These are phyloP conservation scores for Apodemus agrarius DNA, from an alignment of 2,797 vertebrate species.

Conservation along the genomic window DNA sequence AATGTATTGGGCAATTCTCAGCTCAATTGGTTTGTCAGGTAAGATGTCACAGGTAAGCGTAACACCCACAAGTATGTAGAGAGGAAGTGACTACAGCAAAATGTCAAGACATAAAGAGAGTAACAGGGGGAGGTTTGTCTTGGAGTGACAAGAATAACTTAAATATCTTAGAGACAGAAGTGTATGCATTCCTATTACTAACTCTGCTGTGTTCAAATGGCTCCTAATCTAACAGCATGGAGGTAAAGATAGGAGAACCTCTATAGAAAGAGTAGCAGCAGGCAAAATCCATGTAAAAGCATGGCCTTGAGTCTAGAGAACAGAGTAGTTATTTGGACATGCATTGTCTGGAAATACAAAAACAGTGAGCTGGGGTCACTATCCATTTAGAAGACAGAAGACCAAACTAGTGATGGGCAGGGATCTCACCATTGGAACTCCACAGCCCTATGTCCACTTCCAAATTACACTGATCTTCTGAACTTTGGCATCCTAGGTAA, in stretches of 20 bases:
- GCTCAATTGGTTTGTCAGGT: background rate
- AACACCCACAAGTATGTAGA: background rate
- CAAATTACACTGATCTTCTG: background rate
- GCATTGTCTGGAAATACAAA: background rate
- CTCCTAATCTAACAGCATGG: background rate
- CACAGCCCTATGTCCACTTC: too few species aligned
- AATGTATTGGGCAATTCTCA: background rate
- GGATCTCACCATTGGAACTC: fast-evolving
- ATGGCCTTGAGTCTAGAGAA: background rate
- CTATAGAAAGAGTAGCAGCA: background rate
- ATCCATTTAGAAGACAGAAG: background rate
- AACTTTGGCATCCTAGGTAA: background rate
- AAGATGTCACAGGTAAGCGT: background rate
- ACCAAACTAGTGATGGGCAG: background rate
- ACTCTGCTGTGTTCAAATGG: background rate
- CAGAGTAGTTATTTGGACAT: background rate
- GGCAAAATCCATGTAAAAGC: too few species aligned
- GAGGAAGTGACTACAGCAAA: background rate
- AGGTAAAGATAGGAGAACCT: background rate
- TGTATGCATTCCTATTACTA: background rate
- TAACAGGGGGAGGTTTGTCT: background rate
- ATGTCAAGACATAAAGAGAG: background rate
- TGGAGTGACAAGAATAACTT: background rate
- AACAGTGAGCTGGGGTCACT: background rate
- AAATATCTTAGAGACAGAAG: background rate